Percentiles rank a stretch among this genome's conserved stretches.
Evolutionary conservation across 2,113 vertebrate species (phyloP).

Genomic region (Morone saxatilis): DNA sequence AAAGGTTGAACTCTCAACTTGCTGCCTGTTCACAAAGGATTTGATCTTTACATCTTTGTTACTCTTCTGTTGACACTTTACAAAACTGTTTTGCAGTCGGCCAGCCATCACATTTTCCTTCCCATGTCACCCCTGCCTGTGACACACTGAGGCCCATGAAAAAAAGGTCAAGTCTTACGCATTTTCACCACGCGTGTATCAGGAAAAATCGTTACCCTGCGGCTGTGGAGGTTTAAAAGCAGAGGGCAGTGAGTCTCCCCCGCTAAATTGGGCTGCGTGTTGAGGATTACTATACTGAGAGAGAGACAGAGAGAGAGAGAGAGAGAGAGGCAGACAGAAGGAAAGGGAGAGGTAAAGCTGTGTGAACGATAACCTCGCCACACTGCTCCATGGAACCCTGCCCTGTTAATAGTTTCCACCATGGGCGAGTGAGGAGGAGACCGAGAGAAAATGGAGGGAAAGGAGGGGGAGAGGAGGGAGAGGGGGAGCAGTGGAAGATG

Average conservation of each 20-base stretch:
- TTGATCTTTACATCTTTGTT: slow-evolving; percentile 23
- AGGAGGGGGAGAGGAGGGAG: slow-evolving; percentile 42
- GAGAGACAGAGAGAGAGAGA: slow-evolving; percentile 37
- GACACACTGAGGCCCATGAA: slow-evolving; percentile 72
- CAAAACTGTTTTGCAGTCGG: slow-evolving; percentile 67
- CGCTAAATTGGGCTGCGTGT: slow-evolving; percentile 77
- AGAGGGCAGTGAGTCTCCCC: slow-evolving; percentile 70
- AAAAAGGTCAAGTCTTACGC: slow-evolving; percentile 82
- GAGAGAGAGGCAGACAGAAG: slow-evolving; percentile 14
- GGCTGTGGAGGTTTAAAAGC: slow-evolving; percentile 78
- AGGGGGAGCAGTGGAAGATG: slow-evolving; percentile 69
- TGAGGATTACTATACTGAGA: slow-evolving; percentile 66
- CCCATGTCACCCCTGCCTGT: slow-evolving; percentile 71
- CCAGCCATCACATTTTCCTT: slow-evolving; percentile 79
- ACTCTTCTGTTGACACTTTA: slow-evolving; percentile 58
- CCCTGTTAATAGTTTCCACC: slow-evolving; percentile 85
- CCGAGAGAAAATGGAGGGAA: slow-evolving; percentile 38
- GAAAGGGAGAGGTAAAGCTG: slow-evolving; percentile 55
- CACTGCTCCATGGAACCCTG: slow-evolving; percentile 73
- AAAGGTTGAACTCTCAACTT: slow-evolving; percentile 5
- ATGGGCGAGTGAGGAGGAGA: slow-evolving; percentile 67
- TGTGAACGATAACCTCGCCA: slow-evolving; percentile 77
- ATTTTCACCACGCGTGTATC: slow-evolving; percentile 78
- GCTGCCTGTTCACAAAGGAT: slow-evolving; percentile 1
- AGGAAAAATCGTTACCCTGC: slow-evolving; percentile 86